Conservation (phyloP, 2,113 vertebrate species). For the Pseudolaguvia tuberculata region DNA sequence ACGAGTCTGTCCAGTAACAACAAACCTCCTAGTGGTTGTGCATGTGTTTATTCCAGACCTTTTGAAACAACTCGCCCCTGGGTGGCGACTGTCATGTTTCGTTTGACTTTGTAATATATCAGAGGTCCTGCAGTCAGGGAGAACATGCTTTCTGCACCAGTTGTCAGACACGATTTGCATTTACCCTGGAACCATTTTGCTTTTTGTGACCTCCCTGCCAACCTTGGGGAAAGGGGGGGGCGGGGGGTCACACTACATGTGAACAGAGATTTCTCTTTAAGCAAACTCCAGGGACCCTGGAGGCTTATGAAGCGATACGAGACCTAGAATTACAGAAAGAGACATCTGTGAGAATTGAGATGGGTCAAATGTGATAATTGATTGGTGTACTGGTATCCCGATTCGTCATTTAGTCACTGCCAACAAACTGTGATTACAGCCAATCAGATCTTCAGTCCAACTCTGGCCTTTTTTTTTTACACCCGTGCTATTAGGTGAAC, state of each 20-base stretch:
- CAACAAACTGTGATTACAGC: background rate
- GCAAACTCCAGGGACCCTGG: constrained; percentile 51
- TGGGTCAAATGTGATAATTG: no score
- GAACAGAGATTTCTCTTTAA: constrained; percentile 52
- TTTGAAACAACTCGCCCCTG: constrained; percentile 64
- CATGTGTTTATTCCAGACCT: constrained; percentile 42
- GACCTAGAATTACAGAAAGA: background rate
- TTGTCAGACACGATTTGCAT: constrained; percentile 69
- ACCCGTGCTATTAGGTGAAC: background rate
- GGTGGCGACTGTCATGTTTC: constrained; percentile 58
- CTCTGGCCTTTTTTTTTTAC: background rate
- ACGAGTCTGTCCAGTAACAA: constrained; percentile 46
- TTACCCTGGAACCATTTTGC: constrained; percentile 62
- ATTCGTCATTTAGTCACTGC: background rate
- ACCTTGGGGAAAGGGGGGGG: no score
- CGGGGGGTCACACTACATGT: constrained; percentile 47
- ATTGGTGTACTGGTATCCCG: background rate
- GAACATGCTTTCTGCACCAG: constrained; percentile 66
- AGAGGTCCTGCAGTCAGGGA: constrained; percentile 65
- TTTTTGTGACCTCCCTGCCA: constrained; percentile 39
- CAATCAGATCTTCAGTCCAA: background rate
- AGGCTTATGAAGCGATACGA: constrained; percentile 36
- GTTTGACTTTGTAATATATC: constrained; percentile 75
- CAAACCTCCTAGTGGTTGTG: constrained; percentile 26
- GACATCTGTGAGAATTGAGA: background rate